Base-by-base conservation (phyloP, 2,888 invertebrate genomes). In the Malthinus flaveolus region DNA sequence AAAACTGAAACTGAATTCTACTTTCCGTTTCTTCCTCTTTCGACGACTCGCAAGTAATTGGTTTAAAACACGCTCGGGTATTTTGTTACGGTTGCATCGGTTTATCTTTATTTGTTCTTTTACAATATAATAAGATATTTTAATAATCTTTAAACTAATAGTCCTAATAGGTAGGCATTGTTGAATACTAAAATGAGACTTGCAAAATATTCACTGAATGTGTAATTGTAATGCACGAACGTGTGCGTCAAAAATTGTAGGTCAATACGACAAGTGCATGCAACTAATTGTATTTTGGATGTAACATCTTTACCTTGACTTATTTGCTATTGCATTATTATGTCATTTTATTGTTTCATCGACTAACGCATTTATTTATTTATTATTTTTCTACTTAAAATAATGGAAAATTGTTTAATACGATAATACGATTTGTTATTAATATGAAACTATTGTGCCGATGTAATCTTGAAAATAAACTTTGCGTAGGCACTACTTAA, bases 251-350 rank as follows among this genome's bases (percentile, higher is more conserved):
- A 35, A 46, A 46, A 48, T 54, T 54, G 54, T 54, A 48, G 54
- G 54, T 48, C 54, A 54, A 37, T 32, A 36, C 52, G 52, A 45
- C 52, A 35, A 52, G 52, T 52, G 52, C 52, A 52, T 45, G 52
- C 32, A 52, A 46, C 46, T 46, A 32, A 50, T 50, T 50, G 50
- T 39, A 34, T 42, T 50, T 42, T 11, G 36, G 52, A 52, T 52
- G 34, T 44, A 46, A 36, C 52, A 52, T 52, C 52, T 52, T 52
- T 37, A 52, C 52, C 52, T 52, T 52, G 52, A 37, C 46, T 13
- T 46, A 46, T 46, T 35, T 35, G 12, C 10, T 15, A 44, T 35
- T 45, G 36, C 36, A 23, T 52, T 46, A 36, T 52, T 52, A 50
- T 50, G 32, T 50, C 50, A 32, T 13, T 48, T 50, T 8, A 32